Base-by-base conservation (phyloP, 2,797 vertebrate species). In the Cephalopachus bancanus region DNA sequence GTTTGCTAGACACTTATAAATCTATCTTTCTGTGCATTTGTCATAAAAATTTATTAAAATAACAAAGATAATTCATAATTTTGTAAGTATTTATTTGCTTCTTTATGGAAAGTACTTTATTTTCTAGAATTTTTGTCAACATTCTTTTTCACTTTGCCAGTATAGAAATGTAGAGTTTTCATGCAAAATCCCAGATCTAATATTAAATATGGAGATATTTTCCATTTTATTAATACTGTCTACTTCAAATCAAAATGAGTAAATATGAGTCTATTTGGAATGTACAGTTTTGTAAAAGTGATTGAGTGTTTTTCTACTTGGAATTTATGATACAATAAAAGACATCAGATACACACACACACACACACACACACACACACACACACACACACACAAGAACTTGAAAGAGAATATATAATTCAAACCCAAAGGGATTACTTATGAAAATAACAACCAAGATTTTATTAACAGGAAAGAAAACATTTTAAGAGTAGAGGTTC, bases 391-490 rank as follows among this genome's bases (percentile, higher is more conserved):
- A 89, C 60, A 93, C 15, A 84, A 17, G 49, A 51, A 94, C 85
- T 92, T 87, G 79, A 96, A 87, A 95, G 60, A 81, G 65, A 93
- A 90, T 89, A 83, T 95, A 81, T 97, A 95, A 96, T 95, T 81
- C 59, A 92, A 96, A 85, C 22, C 91, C 93, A 96, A 96, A 96
- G 93, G 95, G 64, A 97, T 89, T 94, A 69, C 72, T 88, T 97
- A 89, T 97, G 93, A 97, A 97, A 97, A 96, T 94, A 97, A 97
- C 89, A 97, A 93, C 80, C 85, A 89, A 85, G 87, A 96, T 95
- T 98, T 96, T 97, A 95, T 97, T 97, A 97, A 97, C 97, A 97
- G 97, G 97, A 98, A 97, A 98, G 96, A 98, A 97, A 97, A 96
- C 96, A 97, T 97, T 97, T 97, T 97, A 93, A 97, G 92, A 97